Evolutionary conservation across 2,113 vertebrate species (phyloP).

Genomic region (Phoxinus phoxinus): DNA sequence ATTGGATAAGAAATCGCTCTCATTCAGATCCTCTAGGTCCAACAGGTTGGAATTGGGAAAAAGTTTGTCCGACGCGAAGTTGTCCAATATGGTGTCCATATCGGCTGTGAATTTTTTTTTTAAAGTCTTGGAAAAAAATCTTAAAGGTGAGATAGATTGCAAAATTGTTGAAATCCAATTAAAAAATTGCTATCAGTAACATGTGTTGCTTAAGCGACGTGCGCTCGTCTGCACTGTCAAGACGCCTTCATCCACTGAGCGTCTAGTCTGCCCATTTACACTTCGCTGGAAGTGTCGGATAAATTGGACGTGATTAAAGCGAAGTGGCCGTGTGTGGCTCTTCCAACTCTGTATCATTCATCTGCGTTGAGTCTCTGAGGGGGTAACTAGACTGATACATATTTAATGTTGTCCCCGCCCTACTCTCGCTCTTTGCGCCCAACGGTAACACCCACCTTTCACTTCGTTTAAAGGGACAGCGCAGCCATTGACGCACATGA

Average conservation of each 20-base stretch:
- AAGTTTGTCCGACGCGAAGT: conserved; percentile 83
- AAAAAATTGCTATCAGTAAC: background rate
- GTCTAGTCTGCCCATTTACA: conserved; percentile 13
- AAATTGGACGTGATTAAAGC: conserved; percentile 34
- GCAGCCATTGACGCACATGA: background rate
- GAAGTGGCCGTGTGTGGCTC: conserved; percentile 42
- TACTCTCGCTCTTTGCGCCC: background rate
- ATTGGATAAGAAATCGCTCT: conserved; percentile 86
- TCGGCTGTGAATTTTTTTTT: conserved; percentile 44
- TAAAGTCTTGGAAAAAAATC: conserved; percentile 2
- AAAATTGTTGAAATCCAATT: conserved; percentile 16
- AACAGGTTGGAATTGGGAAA: conserved; percentile 83
- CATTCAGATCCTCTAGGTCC: conserved; percentile 85
- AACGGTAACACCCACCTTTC: conserved; percentile 35
- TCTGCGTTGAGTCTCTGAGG: conserved; percentile 58
- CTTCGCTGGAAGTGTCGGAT: conserved; percentile 21
- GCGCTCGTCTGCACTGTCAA: conserved; percentile 31
- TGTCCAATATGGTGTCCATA: conserved; percentile 86
- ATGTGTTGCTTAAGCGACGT: conserved; percentile 11
- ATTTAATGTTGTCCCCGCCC: conserved; percentile 57
- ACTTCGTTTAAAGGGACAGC: conserved; percentile 60
- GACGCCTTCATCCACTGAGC: conserved; percentile 47
- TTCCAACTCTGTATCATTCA: conserved; percentile 63
- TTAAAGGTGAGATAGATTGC: background rate
- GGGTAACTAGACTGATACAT: conserved; percentile 58